Evolutionary conservation across 1,140 invertebrate species (phyloP), one percentile per base, ranked within the genome.

Genomic region (Wasmannia auropunctata): DNA sequence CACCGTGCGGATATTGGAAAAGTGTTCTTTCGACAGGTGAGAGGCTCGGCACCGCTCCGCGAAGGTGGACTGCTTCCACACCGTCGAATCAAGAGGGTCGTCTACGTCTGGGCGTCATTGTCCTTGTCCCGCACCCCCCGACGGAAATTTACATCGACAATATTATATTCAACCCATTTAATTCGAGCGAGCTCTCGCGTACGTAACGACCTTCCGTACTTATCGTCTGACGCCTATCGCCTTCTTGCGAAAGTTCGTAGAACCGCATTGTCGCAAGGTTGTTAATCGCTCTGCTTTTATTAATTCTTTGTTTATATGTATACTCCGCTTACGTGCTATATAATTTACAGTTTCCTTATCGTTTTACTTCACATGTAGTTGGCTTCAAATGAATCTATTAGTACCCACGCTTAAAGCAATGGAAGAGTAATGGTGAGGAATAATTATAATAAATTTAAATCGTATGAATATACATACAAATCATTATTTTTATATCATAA

Each of bases 51-150:
- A 58, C 76, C 65, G 69, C 40, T 86, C 22, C 69, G 34, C 85
- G 90, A 92, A 92, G 89, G 89, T 87, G 70, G 90, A 88, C 91
- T 69, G 80, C 91, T 86, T 91, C 81, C 75, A 22, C 54, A 46
- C 40, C 63, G 46, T 37, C 34, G 25, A 70, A 56, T 49, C 43
- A 86, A 90, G 43, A 87, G 85, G 70, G 87, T 63, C 77, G 74
- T 87, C 76, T 40, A 86, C 37, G 31, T 86, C 60, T 49, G 31
- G 81, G 40, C 46, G 77, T 14, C 25, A 49, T 81, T 76, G 28
- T 86, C 75, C 75, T 83, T 86, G 85, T 19, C 56, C 0, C 22
- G 31, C 28, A 49, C 11, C 43, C 11, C 43, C 72, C 19, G 67
- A n/a, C 22, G 31, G 34, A 70, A n/a, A 81, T 72, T 72, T 31